Conservation (phyloP, 2,888 invertebrate genomes). For the Acleris cristana region DNA sequence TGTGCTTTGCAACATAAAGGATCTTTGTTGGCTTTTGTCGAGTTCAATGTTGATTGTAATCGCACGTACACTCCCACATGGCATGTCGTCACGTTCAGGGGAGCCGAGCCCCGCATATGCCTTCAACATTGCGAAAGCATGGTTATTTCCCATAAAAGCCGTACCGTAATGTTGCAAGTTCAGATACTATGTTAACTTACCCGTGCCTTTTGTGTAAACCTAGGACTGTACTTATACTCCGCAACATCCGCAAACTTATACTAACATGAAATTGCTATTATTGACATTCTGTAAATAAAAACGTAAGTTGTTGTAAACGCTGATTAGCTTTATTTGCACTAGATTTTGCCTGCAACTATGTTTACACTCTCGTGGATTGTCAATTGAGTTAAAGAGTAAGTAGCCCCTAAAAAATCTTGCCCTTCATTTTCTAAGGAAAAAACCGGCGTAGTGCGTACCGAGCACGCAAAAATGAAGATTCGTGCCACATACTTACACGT, state of each 20-base stretch:
- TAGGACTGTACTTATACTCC: neutral
- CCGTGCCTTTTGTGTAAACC: neutral
- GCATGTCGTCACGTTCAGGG: constrained; percentile 52
- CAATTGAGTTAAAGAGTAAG: too few species aligned
- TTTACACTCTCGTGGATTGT: too few species aligned
- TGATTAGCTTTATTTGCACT: too few species aligned
- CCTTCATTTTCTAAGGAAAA: too few species aligned
- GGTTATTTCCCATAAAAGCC: constrained; percentile 51
- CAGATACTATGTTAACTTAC: neutral
- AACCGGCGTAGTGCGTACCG: too few species aligned
- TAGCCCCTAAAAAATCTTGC: too few species aligned
- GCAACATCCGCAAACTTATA: constrained; percentile 19
- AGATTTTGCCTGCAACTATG: too few species aligned
- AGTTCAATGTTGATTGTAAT: constrained; percentile 57
- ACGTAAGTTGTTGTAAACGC: too few species aligned
- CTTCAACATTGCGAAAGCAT: constrained; percentile 61
- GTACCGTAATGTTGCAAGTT: constrained; percentile 15
- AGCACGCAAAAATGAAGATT: too few species aligned
- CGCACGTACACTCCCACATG: constrained; percentile 58
- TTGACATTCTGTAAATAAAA: neutral
- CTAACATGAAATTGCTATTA: constrained; percentile 4
- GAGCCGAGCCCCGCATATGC: constrained; percentile 63
- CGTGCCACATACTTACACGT: too few species aligned
- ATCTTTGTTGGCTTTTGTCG: constrained; percentile 65
- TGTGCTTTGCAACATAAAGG: constrained; percentile 52